Base-by-base conservation (phyloP, 2,113 vertebrate species). In the Psophia crepitans region DNA sequence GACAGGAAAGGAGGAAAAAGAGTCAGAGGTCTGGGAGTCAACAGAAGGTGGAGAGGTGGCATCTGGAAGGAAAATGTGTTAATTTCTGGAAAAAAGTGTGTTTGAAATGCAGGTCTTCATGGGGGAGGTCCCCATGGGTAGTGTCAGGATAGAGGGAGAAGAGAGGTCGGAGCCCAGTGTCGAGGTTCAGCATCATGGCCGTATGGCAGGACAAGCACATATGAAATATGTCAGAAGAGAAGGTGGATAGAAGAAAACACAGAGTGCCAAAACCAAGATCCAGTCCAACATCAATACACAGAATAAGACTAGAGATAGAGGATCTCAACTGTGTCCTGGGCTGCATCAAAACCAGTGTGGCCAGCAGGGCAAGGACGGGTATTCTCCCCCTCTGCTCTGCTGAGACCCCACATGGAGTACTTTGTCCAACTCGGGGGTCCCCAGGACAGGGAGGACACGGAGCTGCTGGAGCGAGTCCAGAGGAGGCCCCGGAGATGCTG, bases 131-230 rank as follows among this genome's bases (percentile, higher is more conserved):
- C 9, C 24, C 17, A 24, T 33, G 16, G 24, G 27, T 54, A 22
- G 10, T 37, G 26, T 63, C 2, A 2, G 21, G 41, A 22, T 7
- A n/a, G 46, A 82, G 46, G 2, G 4, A 23, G 24, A 63, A 65
- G 26, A 64, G 74, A 81, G 20, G 15, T 53, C 4, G 4, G 12
- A 84, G 30, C 18, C 35, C 23, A 30, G 56, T 28, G 53, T 28
- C 1, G 2, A 63, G 18, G 18, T 35, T 37, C n/a, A 54, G 15
- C 2, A 0, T 23, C 12, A 12, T 11, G 28, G 33, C 17, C 48
- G 9, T n/a, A 30, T 22, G 68, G 19, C 56, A 65, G 60, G 7
- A 64, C 51, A 60, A 86, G 21, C 58, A 60, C 8, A 46, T 57
- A 53, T 0, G 0, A 80, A 69, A 77, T 21, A 21, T 1, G 3